phyloP scores from a whole-genome alignment of 2,113 vertebrate genomes.

The Ictalurus punctatus region DNA sequence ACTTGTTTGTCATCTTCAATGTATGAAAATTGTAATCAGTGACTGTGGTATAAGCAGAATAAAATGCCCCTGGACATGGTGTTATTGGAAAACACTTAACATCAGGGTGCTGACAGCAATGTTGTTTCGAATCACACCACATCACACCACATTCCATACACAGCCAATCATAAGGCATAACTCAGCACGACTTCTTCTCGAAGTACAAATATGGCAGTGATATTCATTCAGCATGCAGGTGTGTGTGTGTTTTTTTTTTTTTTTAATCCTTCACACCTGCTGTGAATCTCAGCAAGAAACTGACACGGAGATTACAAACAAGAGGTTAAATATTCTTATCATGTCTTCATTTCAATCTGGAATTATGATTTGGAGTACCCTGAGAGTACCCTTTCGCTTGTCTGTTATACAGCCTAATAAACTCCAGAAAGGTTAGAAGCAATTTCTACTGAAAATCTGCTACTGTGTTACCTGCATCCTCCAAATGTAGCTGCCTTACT shows the following conservation, averaged over 20 bases:
- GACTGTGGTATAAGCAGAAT: not conserved
- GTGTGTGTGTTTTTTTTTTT: not conserved
- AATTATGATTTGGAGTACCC: not conserved
- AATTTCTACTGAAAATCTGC: not conserved
- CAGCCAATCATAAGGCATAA: not conserved
- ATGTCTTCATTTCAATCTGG: conserved; percentile 19
- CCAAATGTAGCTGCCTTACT: too few species aligned
- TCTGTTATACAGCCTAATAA: not conserved
- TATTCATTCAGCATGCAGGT: conserved; percentile 33
- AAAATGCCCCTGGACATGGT: not conserved
- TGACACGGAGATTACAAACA: conserved; percentile 36
- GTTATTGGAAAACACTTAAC: not conserved
- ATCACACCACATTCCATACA: not conserved
- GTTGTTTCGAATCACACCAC: not conserved
- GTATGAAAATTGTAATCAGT: not conserved
- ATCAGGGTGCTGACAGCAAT: not conserved
- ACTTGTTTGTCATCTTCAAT: too few species aligned
- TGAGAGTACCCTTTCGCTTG: not conserved
- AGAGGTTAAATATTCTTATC: conserved; percentile 7
- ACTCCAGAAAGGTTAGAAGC: not conserved
- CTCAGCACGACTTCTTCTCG: not conserved
- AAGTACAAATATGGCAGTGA: conserved; percentile 35
- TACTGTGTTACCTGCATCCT: not conserved
- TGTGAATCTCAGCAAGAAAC: conserved; percentile 44
- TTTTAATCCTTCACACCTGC: conserved; percentile 49